Conservation (phyloP, 2,113 vertebrate species). For the Paramormyrops kingsleyae region DNA sequence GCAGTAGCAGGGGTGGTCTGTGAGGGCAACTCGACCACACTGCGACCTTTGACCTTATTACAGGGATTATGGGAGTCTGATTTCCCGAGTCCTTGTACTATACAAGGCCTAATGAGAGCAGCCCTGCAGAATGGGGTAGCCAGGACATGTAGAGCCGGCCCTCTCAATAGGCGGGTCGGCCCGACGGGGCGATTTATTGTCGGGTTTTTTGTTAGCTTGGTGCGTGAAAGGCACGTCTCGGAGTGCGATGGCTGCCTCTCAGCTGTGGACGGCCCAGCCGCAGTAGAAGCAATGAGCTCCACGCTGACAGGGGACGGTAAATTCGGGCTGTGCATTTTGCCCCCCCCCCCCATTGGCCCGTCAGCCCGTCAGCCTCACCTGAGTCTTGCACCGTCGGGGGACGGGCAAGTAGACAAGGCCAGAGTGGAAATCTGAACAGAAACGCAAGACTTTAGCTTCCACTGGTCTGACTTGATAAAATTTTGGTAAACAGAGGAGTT, state of each 20-base stretch:
- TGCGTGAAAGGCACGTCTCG: not conserved
- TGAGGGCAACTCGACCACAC: not conserved
- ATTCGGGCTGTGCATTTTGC: not conserved
- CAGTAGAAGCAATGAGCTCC: not conserved
- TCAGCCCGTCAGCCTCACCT: not conserved
- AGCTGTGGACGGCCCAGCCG: not conserved
- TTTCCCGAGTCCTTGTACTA: slow-evolving; percentile 19
- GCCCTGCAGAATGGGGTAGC: not conserved
- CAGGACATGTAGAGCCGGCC: not conserved
- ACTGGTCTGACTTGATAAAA: not conserved
- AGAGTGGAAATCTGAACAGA: not conserved
- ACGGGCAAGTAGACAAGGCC: not conserved
- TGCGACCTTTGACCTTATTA: slow-evolving; percentile 26
- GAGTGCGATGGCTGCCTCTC: not conserved
- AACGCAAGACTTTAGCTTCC: not conserved
- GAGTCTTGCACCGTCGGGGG: not conserved
- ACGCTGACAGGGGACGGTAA: not conserved
- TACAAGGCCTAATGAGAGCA: slow-evolving; percentile 16
- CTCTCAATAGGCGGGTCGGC: not conserved
- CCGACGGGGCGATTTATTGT: not conserved
- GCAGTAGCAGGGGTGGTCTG: slow-evolving; percentile 9
- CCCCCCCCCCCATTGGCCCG: not conserved
- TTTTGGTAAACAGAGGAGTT: not conserved
- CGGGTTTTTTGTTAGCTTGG: not conserved
- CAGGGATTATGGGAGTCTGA: slow-evolving; percentile 26